phyloP scores from a whole-genome alignment of 2,113 vertebrate species.

The Podocnemis expansa region DNA sequence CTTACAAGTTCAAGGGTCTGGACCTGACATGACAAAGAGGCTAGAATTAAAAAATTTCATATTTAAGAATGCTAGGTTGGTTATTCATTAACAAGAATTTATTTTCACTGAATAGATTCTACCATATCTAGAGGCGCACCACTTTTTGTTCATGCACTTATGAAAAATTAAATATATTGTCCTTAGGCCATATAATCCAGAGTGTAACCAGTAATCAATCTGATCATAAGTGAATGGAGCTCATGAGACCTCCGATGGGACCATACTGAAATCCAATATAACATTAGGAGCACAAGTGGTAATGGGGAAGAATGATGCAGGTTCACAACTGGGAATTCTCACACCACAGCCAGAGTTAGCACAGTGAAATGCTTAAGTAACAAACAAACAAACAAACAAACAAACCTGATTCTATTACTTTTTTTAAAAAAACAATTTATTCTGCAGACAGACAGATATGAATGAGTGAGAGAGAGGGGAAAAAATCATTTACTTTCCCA shows the following conservation, averaged over 20 bases:
- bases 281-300: slow-evolving; percentile 37
- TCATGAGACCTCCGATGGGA: slow-evolving; percentile 16
- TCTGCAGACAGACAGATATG: background rate
- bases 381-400: slow-evolving; percentile 49
- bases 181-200: slow-evolving; percentile 29
- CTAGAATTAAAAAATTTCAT: slow-evolving; percentile 18
- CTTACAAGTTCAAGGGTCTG: slow-evolving; percentile 15
- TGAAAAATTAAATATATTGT: slow-evolving; percentile 18
- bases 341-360: slow-evolving; percentile 35
- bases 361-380: slow-evolving; percentile 50
- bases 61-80: background rate
- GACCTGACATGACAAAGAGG: background rate
- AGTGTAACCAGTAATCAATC: slow-evolving; percentile 36
- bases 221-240: slow-evolving; percentile 12
- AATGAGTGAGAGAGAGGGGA: background rate
- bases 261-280: slow-evolving; percentile 53
- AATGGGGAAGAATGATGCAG: slow-evolving; percentile 33
- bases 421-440: background rate
- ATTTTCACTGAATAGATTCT: background rate
- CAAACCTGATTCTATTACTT: background rate
- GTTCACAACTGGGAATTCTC: slow-evolving; percentile 57
- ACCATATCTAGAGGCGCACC: background rate
- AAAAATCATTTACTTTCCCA: background rate
- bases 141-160: slow-evolving; percentile 10
- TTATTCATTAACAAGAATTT: slow-evolving; percentile 5